phyloP scores from a whole-genome alignment of 1,140 invertebrate genomes.

The Brachionus asplanchnoidis region DNA sequence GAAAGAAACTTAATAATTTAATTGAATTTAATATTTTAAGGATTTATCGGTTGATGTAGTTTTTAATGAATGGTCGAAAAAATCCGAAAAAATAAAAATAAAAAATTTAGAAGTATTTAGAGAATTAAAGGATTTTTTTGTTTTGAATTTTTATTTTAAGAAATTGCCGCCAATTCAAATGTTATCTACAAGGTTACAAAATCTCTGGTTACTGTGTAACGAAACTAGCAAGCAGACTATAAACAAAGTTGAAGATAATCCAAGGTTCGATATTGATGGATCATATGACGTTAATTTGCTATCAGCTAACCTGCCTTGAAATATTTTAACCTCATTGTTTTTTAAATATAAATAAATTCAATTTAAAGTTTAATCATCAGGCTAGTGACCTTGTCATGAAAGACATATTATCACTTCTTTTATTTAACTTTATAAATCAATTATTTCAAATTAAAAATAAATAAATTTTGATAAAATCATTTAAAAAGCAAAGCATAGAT shows the following conservation, averaged over 20 bases:
- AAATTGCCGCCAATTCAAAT: not conserved
- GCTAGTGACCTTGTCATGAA: not conserved
- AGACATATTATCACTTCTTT: not conserved
- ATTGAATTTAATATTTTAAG: not conserved
- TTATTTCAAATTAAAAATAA: not conserved
- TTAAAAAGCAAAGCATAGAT: too few species aligned
- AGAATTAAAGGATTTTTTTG: not conserved
- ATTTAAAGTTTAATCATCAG: not conserved
- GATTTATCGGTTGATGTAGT: not conserved
- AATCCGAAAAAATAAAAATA: not conserved
- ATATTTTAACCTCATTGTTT: not conserved
- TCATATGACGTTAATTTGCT: slow-evolving; percentile 30
- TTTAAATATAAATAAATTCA: not conserved
- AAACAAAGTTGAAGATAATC: slow-evolving; percentile 25
- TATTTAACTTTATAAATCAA: not conserved
- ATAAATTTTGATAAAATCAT: too few species aligned
- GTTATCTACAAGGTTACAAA: not conserved
- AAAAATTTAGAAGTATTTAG: not conserved
- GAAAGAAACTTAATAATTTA: not conserved
- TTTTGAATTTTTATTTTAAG: not conserved
- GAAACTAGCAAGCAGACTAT: not conserved
- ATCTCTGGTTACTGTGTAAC: not conserved
- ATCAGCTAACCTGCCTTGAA: not conserved
- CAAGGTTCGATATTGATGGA: slow-evolving; percentile 19
- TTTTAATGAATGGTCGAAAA: not conserved